These are phyloP conservation scores for Corythornis vintsioides DNA, from an alignment of 2,113 vertebrate species.

Conservation along the genomic window DNA sequence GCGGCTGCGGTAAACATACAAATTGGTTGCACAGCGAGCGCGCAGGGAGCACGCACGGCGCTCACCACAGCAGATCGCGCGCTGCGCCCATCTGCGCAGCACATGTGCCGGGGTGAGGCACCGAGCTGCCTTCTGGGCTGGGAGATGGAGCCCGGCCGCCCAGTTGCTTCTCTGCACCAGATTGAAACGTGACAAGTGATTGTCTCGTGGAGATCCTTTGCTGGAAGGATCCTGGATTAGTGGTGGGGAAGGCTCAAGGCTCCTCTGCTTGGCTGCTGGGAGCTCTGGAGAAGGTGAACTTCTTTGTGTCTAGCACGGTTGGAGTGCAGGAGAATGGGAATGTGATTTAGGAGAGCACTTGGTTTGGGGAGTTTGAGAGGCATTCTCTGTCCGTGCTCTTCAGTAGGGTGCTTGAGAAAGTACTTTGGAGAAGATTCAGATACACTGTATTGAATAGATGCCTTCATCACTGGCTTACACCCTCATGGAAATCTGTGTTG, in stretches of 20 bases:
- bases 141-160: not conserved
- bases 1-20: slow-evolving; percentile 39
- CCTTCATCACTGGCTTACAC: not conserved
- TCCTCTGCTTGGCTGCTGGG: not conserved
- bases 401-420: not conserved
- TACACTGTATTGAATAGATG: not conserved
- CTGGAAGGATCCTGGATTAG: not conserved
- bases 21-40: not conserved
- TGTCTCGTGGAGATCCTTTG: not conserved
- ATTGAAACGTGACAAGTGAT: not conserved
- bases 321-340: not conserved
- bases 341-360: not conserved
- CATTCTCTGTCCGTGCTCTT: not conserved
- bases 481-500: not conserved
- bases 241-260: not conserved
- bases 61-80: not conserved
- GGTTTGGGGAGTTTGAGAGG: not conserved
- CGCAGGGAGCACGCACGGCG: not conserved
- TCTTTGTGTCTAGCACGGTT: not conserved
- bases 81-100: slow-evolving; percentile 13
- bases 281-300: not conserved
- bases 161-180: not conserved
- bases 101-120: slow-evolving; percentile 40
- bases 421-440: not conserved
- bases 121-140: not conserved